Conservation (phyloP, 2,113 vertebrate genomes). For the Pterophyllum scalare region DNA sequence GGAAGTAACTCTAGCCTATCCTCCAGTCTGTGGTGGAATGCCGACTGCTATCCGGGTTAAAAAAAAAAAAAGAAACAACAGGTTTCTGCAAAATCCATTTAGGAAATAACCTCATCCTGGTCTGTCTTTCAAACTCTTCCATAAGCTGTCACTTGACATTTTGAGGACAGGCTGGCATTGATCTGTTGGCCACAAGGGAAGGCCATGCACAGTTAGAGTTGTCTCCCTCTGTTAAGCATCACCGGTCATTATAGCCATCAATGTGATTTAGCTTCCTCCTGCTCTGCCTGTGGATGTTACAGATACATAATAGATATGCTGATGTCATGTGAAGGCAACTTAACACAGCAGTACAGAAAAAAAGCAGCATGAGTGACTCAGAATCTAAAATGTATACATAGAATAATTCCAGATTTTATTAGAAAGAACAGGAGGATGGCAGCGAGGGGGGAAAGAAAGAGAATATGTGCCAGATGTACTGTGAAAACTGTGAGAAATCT, state of each 20-base stretch:
- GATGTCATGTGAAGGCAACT: conserved; percentile 14
- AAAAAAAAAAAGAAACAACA: conserved; percentile 14
- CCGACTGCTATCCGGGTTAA: conserved; percentile 13
- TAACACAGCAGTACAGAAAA: neutral
- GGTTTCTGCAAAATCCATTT: conserved; percentile 60
- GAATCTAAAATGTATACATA: conserved; percentile 1
- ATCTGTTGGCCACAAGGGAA: conserved; percentile 58
- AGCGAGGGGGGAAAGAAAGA: neutral
- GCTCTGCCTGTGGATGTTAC: conserved; percentile 37
- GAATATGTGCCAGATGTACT: neutral
- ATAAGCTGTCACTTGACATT: conserved; percentile 66
- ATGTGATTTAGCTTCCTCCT: conserved; percentile 52
- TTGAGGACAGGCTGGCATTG: conserved; percentile 68
- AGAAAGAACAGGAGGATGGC: neutral
- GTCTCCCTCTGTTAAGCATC: conserved; percentile 65
- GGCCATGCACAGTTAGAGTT: conserved; percentile 51
- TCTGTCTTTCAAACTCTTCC: conserved; percentile 48
- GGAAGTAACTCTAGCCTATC: conserved; percentile 45
- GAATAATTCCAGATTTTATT: conserved; percentile 23
- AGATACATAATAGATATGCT: conserved; percentile 34
- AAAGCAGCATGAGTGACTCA: neutral
- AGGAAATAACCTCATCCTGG: conserved; percentile 55
- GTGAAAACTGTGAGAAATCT: conserved; percentile 17
- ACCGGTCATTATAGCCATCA: conserved; percentile 67
- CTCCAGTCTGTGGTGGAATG: conserved; percentile 22